Evolutionary conservation across 2,888 invertebrate species (phyloP), one percentile per base, ranked within the genome.

Genomic region (Chaitophorus viminalis): DNA sequence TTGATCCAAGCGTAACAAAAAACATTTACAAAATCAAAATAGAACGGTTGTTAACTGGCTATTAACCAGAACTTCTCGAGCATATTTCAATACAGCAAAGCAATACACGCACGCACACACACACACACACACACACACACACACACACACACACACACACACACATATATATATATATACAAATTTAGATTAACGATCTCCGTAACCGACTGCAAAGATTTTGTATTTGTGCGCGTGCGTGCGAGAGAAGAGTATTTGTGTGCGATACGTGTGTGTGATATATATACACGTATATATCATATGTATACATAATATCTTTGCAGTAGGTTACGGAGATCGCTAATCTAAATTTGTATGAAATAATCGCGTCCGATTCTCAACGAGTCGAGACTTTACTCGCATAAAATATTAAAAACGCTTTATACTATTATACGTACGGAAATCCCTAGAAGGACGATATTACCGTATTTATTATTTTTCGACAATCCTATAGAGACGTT

Each of bases 41-140:
- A 82, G 82, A 82, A 82, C 82, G 74, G 82, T 74, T 36, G 82
- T 82, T 82, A 72, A 82, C 72, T 72, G 72, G 82, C 82, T 52
- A 39, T 82, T 70, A 68, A 81, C 81, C 81, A 81, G 81, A 68
- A 46, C 68, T 33, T 68, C 65, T 65, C 65, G 79, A 81, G 18
- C 39, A 29, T 39, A 81, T 81, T 81, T 68, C 36, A 68, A 81
- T 65, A 29, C 65, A 54, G 54, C 78, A 33, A 60, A 78, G 78
- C 78, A 54, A 78, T 54, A 60, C 8, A 14, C 33, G 21, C 54
- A 54, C 52, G 54, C 31, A 25, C 9, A 21, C 31, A 25, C 33
- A 29, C 29, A 39, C 79, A 81, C 79, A n/a, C 29, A 81, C 39
- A 81, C 68, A 81, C 79, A 39, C 39, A 8, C 8, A 21, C 14